Evolutionary conservation across 2,888 invertebrate species (phyloP).

Genomic region (Limnephilus marmoratus): DNA sequence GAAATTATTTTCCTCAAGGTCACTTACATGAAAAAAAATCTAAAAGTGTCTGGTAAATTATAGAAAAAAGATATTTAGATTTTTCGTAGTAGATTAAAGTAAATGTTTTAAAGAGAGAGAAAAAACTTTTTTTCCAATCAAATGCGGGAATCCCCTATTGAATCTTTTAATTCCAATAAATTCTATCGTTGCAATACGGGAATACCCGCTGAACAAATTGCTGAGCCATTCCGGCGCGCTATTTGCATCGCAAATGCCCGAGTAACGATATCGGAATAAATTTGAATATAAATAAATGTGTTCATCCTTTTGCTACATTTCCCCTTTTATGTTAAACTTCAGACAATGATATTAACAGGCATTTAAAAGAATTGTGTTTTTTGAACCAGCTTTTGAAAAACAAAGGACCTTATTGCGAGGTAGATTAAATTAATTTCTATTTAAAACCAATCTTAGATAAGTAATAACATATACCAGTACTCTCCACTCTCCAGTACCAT

Average conservation of each 20-base stretch:
- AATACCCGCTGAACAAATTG: not conserved
- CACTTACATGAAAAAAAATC: too few relatives aligned
- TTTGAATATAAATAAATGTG: slow-evolving; percentile 58
- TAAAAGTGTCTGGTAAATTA: too few relatives aligned
- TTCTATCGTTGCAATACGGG: not conserved
- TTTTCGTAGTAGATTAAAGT: too few relatives aligned
- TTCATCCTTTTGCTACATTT: slow-evolving; percentile 45
- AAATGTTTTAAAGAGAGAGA: not conserved
- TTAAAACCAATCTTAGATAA: too few relatives aligned
- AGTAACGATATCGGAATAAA: slow-evolving; percentile 60
- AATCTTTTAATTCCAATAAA: not conserved
- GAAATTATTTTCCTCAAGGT: too few relatives aligned
- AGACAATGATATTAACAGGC: not conserved
- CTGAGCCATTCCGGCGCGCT: not conserved
- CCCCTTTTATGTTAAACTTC: not conserved
- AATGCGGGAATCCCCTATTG: not conserved
- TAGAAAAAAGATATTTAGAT: too few relatives aligned
- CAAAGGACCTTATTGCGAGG: not conserved
- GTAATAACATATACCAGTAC: too few relatives aligned
- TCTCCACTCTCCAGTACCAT: too few relatives aligned
- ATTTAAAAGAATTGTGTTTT: not conserved
- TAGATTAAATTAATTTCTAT: too few relatives aligned
- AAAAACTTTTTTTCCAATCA: not conserved
- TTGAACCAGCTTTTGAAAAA: not conserved
- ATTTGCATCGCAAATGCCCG: slow-evolving; percentile 40